A percentile compares a stretch with the other conserved stretches of the same genome.
phyloP scores from a whole-genome alignment of 2,888 invertebrate genomes.

The Drosophila algonquin region DNA sequence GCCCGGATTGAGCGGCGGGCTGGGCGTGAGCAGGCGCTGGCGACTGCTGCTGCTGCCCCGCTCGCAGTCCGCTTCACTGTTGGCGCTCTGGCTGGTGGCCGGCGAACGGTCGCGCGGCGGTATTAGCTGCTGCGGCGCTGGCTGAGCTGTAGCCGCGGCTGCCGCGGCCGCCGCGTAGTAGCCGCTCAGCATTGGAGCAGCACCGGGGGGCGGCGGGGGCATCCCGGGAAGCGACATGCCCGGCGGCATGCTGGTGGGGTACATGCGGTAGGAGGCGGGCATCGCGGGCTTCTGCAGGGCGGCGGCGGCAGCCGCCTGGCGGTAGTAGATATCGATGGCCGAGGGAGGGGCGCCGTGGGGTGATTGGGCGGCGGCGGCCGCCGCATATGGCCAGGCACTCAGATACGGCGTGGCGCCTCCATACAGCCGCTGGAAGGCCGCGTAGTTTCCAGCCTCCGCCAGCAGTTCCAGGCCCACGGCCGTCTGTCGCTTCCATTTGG shows the following conservation, averaged over 20 bases:
- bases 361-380: conserved; percentile 84
- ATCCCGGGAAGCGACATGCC: conserved; percentile 76
- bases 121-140: conserved; percentile 71
- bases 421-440: conserved; percentile 97
- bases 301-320: conserved; percentile 89
- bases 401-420: conserved; percentile 88
- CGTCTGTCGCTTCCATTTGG: conserved; percentile 99
- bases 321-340: conserved; percentile 91
- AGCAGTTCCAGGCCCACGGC: conserved; percentile 98
- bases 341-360: conserved; percentile 87
- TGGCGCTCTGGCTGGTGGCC: conserved; percentile 71
- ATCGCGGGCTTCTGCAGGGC: conserved; percentile 94
- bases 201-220: conserved; percentile 68
- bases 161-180: conserved; percentile 84
- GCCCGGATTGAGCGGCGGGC: conserved; percentile 84
- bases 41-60: conserved; percentile 64
- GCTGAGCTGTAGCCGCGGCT: conserved; percentile 43
- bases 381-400: conserved; percentile 86
- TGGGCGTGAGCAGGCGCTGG: conserved; percentile 75
- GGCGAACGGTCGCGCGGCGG: conserved; percentile 64
- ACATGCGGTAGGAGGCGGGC: conserved; percentile 86
- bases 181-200: conserved; percentile 84
- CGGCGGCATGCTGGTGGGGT: conserved; percentile 84
- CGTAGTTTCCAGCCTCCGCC: conserved; percentile 98
- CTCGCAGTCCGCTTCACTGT: conserved; percentile 70